Base-by-base conservation (phyloP, 2,888 invertebrate genomes). In the Amphipyra tragopoginis region DNA sequence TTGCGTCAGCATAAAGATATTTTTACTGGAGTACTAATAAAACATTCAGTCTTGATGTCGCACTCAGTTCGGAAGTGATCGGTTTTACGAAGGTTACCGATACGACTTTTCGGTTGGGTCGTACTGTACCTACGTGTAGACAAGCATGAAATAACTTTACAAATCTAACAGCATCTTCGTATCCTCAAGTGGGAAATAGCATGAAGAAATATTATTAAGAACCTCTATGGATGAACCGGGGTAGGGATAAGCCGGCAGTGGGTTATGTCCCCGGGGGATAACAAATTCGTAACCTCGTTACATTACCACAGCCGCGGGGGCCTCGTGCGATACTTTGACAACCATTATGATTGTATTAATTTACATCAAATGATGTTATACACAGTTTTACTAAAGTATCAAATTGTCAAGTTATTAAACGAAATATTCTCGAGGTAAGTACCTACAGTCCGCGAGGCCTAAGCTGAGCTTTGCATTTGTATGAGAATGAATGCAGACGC, bases 261-360 rank as follows among this genome's bases (percentile, higher is more conserved):
- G 78, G 79, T 76, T 74, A 66, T 53, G 53, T 77, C 86, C 75
- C 86, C 39, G 54, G 75, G 78, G 84, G 70, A 80, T 83, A 77
- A 86, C 85, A 85, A 86, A 86, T 83, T 86, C 76, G 79, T 80
- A 80, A 82, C 76, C 79, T 82, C 72, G 78, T 80, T 81, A 84
- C 83, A 80, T 75, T 76, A 72, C 64, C 69, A 34, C 70, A 66
- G 63, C 75, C 81, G 79, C 80, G 53, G 62, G 77, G 77, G 82
- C 71, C 67, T 75, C 72, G 81, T 81, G 73, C 75, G 79, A 82
- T 84, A 79, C 79, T 79, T 77, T 82, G 81, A 81, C 82, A 82
- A 79, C 78, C 82, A 81, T 82, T 81, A 84, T 75, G 72, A 80
- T 80, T 79, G 79, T 77, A 79, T 76, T 82, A 81, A 80, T 81